Evolutionary conservation across 2,888 invertebrate species (phyloP).

Genomic region (Podabrus alpinus): DNA sequence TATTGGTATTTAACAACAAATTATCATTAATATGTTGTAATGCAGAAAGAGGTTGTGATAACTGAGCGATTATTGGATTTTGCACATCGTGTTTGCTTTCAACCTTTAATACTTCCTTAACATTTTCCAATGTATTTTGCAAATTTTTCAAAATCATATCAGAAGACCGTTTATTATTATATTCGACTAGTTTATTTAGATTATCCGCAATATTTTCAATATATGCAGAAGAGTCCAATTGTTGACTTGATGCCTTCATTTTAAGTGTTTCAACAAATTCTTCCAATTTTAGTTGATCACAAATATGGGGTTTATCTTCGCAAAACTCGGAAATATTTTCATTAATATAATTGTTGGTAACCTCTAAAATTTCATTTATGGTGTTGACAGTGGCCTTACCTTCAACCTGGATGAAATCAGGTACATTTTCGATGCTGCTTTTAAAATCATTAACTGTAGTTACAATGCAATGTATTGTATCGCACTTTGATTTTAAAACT

Average conservation of each 20-base stretch:
- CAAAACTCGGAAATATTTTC: neutral
- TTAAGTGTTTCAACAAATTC: neutral
- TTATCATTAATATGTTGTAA: conserved; percentile 49
- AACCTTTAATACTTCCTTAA: conserved; percentile 37
- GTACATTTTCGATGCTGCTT: neutral
- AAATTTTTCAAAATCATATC: conserved; percentile 43
- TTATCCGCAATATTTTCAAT: neutral
- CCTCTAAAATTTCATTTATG: neutral
- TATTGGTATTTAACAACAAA: conserved; percentile 44
- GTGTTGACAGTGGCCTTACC: neutral
- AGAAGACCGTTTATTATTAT: conserved; percentile 46
- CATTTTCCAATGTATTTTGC: conserved; percentile 46
- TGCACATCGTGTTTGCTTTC: conserved; percentile 40
- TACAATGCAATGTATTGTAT: neutral
- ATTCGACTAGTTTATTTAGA: conserved; percentile 21
- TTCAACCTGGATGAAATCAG: neutral
- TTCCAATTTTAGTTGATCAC: neutral
- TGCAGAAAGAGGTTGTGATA: conserved; percentile 49
- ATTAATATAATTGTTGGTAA: neutral
- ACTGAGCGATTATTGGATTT: conserved; percentile 43
- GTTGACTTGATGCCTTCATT: neutral
- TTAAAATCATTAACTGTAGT: neutral
- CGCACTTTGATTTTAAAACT: neutral
- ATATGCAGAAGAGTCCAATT: neutral
- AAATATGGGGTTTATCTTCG: neutral